Base-by-base conservation (phyloP, 2,888 invertebrate species). In the Mesorhabditis sp. region DNA sequence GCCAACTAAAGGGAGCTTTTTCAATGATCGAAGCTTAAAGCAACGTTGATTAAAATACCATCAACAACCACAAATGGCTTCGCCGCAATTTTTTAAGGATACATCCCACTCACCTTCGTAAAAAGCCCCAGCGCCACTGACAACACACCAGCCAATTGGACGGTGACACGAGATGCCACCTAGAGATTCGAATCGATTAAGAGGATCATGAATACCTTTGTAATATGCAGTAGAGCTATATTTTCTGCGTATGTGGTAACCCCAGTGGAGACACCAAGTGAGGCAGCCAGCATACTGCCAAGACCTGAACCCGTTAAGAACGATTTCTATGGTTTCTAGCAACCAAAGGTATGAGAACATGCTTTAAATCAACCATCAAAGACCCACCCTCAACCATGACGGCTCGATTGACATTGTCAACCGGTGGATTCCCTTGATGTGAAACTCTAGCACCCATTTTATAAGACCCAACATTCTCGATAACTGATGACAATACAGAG, bases 161-260 rank as follows among this genome's bases (percentile, higher is more conserved):
- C 79, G 5, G 80, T 82, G 5, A 74, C 62, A 13, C 83, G 71
- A 66, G 78, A 77, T 7, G 83, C 83, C 5, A 83, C 80, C 77
- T 80, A n/a, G n/a, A 50, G n/a, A 50, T 13, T 10, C 7, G 58
- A 10, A n/a, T n/a, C 7, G 7, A 10, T 13, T 10, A 50, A 2
- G n/a, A 50, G 2, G 0, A 50, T 2, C n/a, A 2, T 50, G 13
- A 45, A 15, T 15, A 75, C 78, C 65, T 74, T 71, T 2, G 82
- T 82, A n/a, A 82, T 74, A 45, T 79, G 79, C 43, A 82, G 80
- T 5, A 81, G 75, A 1, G 82, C 82, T 28, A 82, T 79, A 61
- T 80, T 80, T 66, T 82, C 82, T 5, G 81, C 74, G 65, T 82
- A 82, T 2, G 82, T 82, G 4, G 82, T 82, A 13, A 82, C 79